phyloP scores from a whole-genome alignment of 2,797 vertebrate genomes.

The Naso thynnoides region DNA sequence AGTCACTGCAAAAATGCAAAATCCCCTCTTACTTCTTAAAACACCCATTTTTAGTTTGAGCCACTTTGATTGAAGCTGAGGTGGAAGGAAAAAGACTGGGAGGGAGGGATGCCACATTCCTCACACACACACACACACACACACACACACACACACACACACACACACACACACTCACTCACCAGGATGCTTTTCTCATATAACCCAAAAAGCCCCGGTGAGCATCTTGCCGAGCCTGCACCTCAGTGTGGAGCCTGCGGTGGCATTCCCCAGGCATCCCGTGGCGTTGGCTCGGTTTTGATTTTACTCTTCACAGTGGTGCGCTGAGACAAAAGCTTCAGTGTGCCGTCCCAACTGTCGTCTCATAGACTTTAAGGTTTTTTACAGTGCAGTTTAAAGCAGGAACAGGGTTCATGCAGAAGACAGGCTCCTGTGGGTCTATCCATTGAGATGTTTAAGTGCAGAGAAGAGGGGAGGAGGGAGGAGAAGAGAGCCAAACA shows the following conservation, averaged over 20 bases:
- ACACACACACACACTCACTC: conserved; percentile 47
- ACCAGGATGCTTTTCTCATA: conserved; percentile 58
- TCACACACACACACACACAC: conserved; percentile 32
- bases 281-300: conserved; percentile 60
- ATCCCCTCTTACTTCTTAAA: conserved; percentile 48
- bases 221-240: conserved; percentile 60
- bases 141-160: conserved; percentile 24
- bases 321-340: conserved; percentile 64
- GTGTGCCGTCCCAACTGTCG: conserved; percentile 39
- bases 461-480: conserved; percentile 5
- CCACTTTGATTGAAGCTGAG: conserved; percentile 58
- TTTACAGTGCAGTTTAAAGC: conserved; percentile 64
- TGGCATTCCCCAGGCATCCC: conserved; percentile 68
- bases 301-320: conserved; percentile 57
- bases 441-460: conserved; percentile 55
- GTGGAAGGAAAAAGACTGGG: conserved; percentile 34
- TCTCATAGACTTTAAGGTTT: conserved; percentile 44
- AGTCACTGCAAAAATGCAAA: conserved; percentile 36
- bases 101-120: conserved; percentile 55
- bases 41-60: conserved; percentile 67
- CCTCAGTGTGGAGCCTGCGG: conserved; percentile 56
- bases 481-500: conserved; percentile 45
- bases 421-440: conserved; percentile 49
- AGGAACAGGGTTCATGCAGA: conserved; percentile 55
- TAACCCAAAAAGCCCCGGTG: conserved; percentile 59